phyloP scores from a whole-genome alignment of 2,797 vertebrate species.

The Fundulus diaphanus region DNA sequence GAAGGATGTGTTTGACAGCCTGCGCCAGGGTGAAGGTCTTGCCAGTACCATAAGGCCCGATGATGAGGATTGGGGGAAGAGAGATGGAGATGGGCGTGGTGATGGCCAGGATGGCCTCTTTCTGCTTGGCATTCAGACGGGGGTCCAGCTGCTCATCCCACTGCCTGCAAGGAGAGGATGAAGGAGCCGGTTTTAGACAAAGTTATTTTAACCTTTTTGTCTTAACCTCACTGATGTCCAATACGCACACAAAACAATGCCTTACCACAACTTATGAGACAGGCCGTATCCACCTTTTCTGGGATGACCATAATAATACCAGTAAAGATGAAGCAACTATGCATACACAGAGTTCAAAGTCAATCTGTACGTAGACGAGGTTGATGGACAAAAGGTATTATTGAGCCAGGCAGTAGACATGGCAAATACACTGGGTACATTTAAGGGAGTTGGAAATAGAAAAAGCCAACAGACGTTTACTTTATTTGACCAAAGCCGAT shows the following conservation, averaged over 20 bases:
- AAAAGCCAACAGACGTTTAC: not conserved
- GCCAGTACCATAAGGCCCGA: slow-evolving; percentile 98
- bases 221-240: not conserved
- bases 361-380: not conserved
- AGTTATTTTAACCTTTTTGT: slow-evolving; percentile 9
- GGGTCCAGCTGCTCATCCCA: slow-evolving; percentile 99
- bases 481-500: not conserved
- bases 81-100: slow-evolving; percentile 91
- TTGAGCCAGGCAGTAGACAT: no score
- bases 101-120: slow-evolving; percentile 97
- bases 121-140: slow-evolving; percentile 97
- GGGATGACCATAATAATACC: no score
- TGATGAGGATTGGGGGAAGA: slow-evolving; percentile 97
- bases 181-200: slow-evolving; percentile 12
- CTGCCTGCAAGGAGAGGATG: slow-evolving; percentile 81
- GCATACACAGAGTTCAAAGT: not conserved
- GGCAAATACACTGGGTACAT: not conserved
- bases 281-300: not conserved
- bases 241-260: not conserved
- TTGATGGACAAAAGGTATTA: not conserved
- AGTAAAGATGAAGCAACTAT: no score
- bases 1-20: slow-evolving; percentile 98
- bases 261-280: not conserved
- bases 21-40: slow-evolving; percentile 99
- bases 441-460: no score